Conservation (phyloP, 2,888 invertebrate species). For the Cenopis cana region DNA sequence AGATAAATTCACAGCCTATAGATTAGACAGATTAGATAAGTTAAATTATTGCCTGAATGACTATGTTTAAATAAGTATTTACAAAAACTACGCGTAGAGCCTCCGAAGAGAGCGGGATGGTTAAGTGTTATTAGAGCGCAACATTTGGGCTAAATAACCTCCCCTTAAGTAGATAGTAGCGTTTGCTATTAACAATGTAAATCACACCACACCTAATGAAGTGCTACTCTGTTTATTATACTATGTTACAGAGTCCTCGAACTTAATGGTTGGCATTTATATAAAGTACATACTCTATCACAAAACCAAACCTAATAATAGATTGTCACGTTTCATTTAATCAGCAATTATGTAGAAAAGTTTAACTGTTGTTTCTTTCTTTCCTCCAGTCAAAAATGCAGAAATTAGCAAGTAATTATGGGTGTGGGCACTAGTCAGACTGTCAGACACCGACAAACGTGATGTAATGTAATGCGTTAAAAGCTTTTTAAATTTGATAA, state of each 20-base stretch:
- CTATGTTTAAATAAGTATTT: too few species aligned
- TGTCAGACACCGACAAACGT: slow-evolving; percentile 48
- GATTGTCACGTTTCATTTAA: slow-evolving; percentile 20
- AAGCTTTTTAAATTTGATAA: slow-evolving; percentile 54
- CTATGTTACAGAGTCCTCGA: background rate
- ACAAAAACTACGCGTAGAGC: too few species aligned
- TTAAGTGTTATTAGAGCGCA: too few species aligned
- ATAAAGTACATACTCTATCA: slow-evolving; percentile 4
- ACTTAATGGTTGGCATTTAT: slow-evolving; percentile 8
- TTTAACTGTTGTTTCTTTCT: background rate
- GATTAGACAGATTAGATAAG: too few species aligned
- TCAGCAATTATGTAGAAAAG: background rate
- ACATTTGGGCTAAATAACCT: too few species aligned
- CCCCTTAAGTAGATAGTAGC: too few species aligned
- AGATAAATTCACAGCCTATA: too few species aligned
- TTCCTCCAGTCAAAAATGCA: background rate
- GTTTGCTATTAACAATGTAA: too few species aligned
- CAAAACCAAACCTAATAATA: slow-evolving; percentile 2
- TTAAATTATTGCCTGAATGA: too few species aligned
- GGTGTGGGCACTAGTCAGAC: slow-evolving; percentile 3
- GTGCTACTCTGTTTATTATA: slow-evolving; percentile 2
- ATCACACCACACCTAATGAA: too few species aligned
- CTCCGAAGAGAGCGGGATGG: too few species aligned
- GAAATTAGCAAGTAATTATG: background rate
- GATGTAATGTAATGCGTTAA: slow-evolving; percentile 55